phyloP scores from a whole-genome alignment of 37 sponge, comb jelly and placozoan species.

The Chondrilla cf. caribensis region DNA sequence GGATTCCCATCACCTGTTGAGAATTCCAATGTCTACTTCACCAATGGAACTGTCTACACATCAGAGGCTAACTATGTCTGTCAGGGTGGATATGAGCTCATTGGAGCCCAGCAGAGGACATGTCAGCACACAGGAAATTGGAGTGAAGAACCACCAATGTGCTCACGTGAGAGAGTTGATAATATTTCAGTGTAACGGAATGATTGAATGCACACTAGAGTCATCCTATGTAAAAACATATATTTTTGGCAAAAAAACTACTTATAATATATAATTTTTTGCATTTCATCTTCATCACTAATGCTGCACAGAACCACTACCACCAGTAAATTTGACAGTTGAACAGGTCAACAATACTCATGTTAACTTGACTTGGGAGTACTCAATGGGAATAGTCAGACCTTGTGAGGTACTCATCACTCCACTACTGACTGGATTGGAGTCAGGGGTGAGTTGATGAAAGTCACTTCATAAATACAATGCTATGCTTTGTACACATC shows the following conservation, averaged over 20 bases:
- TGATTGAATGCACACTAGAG: too few relatives aligned
- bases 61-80: not conserved
- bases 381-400: not conserved
- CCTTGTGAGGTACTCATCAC: not conserved
- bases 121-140: conserved; percentile 5
- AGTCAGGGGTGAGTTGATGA: too few relatives aligned
- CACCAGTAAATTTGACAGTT: conserved; percentile 11
- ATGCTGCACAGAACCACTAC: not conserved
- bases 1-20: not conserved
- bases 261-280: too few relatives aligned
- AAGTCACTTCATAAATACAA: too few relatives aligned
- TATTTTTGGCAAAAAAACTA: too few relatives aligned
- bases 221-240: too few relatives aligned
- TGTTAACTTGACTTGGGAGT: conserved; percentile 6
- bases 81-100: not conserved
- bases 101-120: not conserved
- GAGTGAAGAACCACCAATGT: not conserved
- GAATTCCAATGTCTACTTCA: not conserved
- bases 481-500: too few relatives aligned
- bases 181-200: too few relatives aligned
- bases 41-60: conserved; percentile 7
- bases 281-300: too few relatives aligned
- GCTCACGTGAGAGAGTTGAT: not conserved
- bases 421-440: too few relatives aligned
- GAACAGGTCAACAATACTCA: conserved; percentile 1